These are phyloP conservation scores for Trinorchestia longiramus DNA, from an alignment of 1,140 invertebrate species.

Conservation along the genomic window DNA sequence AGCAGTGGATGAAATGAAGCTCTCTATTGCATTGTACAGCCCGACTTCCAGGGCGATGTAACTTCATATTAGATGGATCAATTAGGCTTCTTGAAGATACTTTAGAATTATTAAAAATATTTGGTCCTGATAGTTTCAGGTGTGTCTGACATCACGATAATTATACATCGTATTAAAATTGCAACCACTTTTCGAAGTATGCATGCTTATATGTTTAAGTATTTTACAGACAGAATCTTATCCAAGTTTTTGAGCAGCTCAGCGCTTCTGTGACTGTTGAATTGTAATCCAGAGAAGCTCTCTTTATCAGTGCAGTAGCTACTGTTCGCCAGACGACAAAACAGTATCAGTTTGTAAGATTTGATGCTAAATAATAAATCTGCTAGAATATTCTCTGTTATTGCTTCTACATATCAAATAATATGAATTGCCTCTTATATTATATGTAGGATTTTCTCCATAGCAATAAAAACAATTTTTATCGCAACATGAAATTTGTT, in stretches of 20 bases:
- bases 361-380: not conserved
- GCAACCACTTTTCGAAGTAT: not conserved
- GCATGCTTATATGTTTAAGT: not conserved
- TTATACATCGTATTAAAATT: not conserved
- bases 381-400: not conserved
- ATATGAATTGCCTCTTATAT: not conserved
- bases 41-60: too few relatives aligned
- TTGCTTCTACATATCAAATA: slow-evolving; percentile 20
- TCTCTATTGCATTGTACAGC: too few relatives aligned
- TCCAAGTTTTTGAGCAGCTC: not conserved
- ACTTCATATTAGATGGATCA: too few relatives aligned
- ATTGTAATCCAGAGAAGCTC: not conserved
- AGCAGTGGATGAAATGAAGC: too few relatives aligned
- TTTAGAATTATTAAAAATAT: not conserved
- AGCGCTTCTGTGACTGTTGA: not conserved
- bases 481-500: not conserved
- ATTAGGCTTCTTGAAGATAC: not conserved
- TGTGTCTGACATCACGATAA: not conserved
- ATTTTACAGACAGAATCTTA: not conserved
- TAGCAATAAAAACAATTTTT: slow-evolving; percentile 33
- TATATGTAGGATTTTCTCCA: not conserved
- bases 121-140: not conserved
- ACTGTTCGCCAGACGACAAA: not conserved
- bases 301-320: not conserved
- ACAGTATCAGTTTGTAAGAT: not conserved